phyloP scores from a whole-genome alignment of 2,888 invertebrate species.

The Metopia argyrocephala region DNA sequence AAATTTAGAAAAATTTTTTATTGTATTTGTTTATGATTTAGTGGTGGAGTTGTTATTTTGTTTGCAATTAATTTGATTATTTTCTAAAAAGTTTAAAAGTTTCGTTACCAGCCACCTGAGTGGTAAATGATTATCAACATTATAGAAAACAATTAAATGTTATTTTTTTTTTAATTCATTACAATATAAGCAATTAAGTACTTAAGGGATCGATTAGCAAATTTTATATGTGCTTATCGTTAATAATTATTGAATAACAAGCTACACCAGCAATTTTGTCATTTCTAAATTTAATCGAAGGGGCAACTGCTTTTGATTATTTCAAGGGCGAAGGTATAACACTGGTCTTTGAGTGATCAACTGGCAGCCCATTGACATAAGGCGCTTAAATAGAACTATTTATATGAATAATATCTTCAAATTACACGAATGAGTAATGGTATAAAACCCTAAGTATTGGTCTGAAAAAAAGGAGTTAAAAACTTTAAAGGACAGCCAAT shows the following conservation, averaged over 20 bases:
- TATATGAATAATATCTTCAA: no score
- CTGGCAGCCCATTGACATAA: no score
- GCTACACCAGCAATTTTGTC: no score
- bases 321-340: no score
- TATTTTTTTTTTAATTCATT: constrained; percentile 42
- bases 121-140: constrained; percentile 6
- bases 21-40: constrained; percentile 24
- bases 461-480: no score
- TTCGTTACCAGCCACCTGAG: constrained; percentile 46
- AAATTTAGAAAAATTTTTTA: background rate
- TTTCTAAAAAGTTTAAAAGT: constrained; percentile 18
- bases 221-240: background rate
- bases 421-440: no score
- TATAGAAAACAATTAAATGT: constrained; percentile 22
- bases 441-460: no score
- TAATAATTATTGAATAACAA: background rate
- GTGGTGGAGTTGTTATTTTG: constrained; percentile 21
- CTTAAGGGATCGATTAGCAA: background rate
- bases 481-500: no score
- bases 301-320: no score
- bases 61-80: constrained; percentile 47
- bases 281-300: no score
- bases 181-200: constrained; percentile 31
- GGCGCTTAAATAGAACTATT: no score
- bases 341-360: no score